Conservation (phyloP, 2,113 vertebrate genomes). For the Tympanuchus pallidicinctus region DNA sequence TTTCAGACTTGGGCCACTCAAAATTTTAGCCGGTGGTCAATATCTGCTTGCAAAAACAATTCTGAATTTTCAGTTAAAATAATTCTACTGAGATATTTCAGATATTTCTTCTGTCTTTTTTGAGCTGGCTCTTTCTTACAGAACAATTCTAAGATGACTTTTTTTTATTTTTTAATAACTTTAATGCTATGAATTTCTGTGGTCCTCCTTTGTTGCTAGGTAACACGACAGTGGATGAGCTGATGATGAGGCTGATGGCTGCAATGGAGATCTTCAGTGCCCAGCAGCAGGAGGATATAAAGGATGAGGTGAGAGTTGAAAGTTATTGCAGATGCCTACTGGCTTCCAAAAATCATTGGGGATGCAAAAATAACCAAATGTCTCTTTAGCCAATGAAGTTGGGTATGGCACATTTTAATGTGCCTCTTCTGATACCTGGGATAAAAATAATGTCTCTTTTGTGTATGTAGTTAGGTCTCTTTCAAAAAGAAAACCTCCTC, state of each 20-base stretch:
- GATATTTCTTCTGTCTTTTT: slow-evolving; percentile 2
- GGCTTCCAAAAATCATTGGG: background rate
- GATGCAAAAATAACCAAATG: background rate
- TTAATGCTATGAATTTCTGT: slow-evolving; percentile 61
- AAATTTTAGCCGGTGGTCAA: slow-evolving; percentile 29
- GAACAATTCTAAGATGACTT: slow-evolving; percentile 67
- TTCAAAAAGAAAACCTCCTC: background rate
- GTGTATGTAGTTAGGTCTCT: background rate
- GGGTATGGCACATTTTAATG: background rate
- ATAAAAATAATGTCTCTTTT: background rate
- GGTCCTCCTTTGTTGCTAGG: slow-evolving; percentile 82
- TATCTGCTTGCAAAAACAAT: slow-evolving; percentile 6
- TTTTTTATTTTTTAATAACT: slow-evolving; percentile 56
- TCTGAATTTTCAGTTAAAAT: slow-evolving; percentile 13
- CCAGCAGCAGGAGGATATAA: slow-evolving; percentile 98
- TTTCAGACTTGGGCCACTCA: slow-evolving; percentile 9
- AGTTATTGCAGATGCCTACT: slow-evolving; percentile 12
- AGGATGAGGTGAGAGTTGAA: slow-evolving; percentile 90
- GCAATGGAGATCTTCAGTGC: slow-evolving; percentile 98
- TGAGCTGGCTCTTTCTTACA: slow-evolving; percentile 44
- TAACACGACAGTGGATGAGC: slow-evolving; percentile 98
- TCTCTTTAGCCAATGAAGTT: background rate
- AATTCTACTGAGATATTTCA: slow-evolving; percentile 51
- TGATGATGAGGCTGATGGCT: slow-evolving; percentile 99
- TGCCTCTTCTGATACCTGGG: background rate